Conservation (phyloP, 2,113 vertebrate species). For the Myotis lucifugus region DNA sequence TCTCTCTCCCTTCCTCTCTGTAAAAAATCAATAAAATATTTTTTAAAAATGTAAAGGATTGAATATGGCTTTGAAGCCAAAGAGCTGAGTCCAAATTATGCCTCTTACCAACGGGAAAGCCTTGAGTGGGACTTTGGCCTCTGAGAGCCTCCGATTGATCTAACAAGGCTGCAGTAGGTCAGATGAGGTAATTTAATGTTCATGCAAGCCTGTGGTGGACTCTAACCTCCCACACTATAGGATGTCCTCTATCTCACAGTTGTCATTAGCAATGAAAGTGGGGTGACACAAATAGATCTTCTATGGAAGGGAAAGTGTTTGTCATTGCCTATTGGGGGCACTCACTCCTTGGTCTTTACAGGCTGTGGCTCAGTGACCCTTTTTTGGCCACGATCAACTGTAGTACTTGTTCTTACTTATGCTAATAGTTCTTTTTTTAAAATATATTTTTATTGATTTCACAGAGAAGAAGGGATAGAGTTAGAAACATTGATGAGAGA, state of each 20-base stretch:
- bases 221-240: not conserved
- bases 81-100: not conserved
- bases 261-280: not conserved
- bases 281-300: not conserved
- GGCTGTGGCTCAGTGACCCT: not conserved
- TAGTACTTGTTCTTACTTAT: not conserved
- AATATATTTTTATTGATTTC: no score
- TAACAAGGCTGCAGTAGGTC: not conserved
- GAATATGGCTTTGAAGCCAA: not conserved
- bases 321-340: not conserved
- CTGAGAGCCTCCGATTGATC: not conserved
- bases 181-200: not conserved
- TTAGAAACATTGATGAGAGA: no score
- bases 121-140: not conserved
- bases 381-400: not conserved
- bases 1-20: no score
- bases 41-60: not conserved
- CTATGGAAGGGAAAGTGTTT: not conserved
- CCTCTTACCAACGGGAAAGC: not conserved
- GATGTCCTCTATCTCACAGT: not conserved
- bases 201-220: not conserved
- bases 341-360: not conserved
- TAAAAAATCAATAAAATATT: no score
- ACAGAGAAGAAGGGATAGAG: no score
- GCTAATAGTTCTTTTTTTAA: no score